A percentile compares a stretch with the other conserved stretches of the same genome.
Evolutionary conservation across 1,140 invertebrate genomes (phyloP).

Genomic region (Drosophila pectinifera): DNA sequence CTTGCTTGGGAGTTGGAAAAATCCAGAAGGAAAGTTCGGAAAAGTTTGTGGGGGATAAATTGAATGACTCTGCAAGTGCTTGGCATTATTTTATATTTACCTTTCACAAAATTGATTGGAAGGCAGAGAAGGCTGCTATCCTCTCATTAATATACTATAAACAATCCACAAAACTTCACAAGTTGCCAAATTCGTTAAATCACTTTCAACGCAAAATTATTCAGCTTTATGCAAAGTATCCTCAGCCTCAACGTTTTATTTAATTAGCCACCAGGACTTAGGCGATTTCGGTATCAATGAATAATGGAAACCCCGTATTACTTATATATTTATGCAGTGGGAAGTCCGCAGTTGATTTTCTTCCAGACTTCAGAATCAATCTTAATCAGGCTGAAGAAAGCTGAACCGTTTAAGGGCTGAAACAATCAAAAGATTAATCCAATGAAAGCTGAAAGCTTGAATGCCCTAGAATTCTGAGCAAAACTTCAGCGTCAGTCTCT

Average conservation of each 20-base stretch:
- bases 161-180: conserved; percentile 2
- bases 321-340: conserved; percentile 7
- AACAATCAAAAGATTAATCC: conserved; percentile 26
- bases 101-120: not conserved
- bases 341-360: conserved; percentile 11
- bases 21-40: not conserved
- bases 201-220: conserved; percentile 17
- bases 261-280: conserved; percentile 12
- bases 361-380: conserved; percentile 2
- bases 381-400: conserved; percentile 21
- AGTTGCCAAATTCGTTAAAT: not conserved
- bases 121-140: too few relatives aligned
- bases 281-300: conserved; percentile 22
- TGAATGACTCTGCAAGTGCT: too few relatives aligned
- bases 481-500: conserved; percentile 11
- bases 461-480: conserved; percentile 1
- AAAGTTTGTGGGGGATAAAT: not conserved
- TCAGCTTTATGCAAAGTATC: conserved; percentile 20
- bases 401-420: conserved; percentile 2
- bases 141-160: conserved; percentile 16
- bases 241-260: not conserved
- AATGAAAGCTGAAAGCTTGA: conserved; percentile 9
- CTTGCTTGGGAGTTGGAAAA: not conserved
- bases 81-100: not conserved
- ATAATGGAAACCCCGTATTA: conserved; percentile 3